A percentile compares a stretch with the other conserved stretches of the same genome.
phyloP scores from a whole-genome alignment of 1,140 invertebrate genomes.

The Chironomus striatipennis region DNA sequence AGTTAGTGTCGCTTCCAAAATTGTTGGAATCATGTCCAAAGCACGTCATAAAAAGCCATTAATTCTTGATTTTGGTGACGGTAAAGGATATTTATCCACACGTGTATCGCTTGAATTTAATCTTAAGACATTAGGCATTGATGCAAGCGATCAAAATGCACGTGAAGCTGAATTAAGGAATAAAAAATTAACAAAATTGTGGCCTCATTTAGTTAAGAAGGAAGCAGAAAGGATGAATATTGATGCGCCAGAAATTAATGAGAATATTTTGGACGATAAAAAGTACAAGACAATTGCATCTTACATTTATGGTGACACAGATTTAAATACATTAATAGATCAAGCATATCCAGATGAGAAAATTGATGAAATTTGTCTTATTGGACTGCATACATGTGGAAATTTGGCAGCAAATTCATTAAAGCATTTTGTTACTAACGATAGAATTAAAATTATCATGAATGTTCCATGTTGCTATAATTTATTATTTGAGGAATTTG shows the following conservation, averaged over 20 bases:
- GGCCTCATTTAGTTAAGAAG: neutral
- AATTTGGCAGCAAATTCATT: slow-evolving; percentile 67
- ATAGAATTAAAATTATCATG: slow-evolving; percentile 52
- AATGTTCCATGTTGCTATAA: slow-evolving; percentile 89
- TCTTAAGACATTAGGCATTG: slow-evolving; percentile 67
- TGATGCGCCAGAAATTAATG: slow-evolving; percentile 31
- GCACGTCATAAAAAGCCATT: slow-evolving; percentile 26
- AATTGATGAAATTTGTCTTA: slow-evolving; percentile 44
- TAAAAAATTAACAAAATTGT: slow-evolving; percentile 47
- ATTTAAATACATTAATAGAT: slow-evolving; percentile 44
- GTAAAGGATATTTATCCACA: slow-evolving; percentile 74
- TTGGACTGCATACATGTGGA: slow-evolving; percentile 85
- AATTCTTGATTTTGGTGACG: slow-evolving; percentile 71
- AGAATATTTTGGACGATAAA: slow-evolving; percentile 28
- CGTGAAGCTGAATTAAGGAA: slow-evolving; percentile 53
- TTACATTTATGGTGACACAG: slow-evolving; percentile 42
- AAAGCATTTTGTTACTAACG: slow-evolving; percentile 55
- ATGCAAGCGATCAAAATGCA: slow-evolving; percentile 57
- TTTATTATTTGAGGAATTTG: slow-evolving; percentile 59
- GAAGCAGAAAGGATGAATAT: slow-evolving; percentile 23
- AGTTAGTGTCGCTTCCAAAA: slow-evolving; percentile 49
- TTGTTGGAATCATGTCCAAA: slow-evolving; percentile 38
- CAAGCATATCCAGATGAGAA: slow-evolving; percentile 40
- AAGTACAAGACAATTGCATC: slow-evolving; percentile 43
- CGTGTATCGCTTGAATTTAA: slow-evolving; percentile 59